These are phyloP conservation scores for Noctilio leporinus DNA, from an alignment of 2,113 vertebrate species.

Conservation along the genomic window DNA sequence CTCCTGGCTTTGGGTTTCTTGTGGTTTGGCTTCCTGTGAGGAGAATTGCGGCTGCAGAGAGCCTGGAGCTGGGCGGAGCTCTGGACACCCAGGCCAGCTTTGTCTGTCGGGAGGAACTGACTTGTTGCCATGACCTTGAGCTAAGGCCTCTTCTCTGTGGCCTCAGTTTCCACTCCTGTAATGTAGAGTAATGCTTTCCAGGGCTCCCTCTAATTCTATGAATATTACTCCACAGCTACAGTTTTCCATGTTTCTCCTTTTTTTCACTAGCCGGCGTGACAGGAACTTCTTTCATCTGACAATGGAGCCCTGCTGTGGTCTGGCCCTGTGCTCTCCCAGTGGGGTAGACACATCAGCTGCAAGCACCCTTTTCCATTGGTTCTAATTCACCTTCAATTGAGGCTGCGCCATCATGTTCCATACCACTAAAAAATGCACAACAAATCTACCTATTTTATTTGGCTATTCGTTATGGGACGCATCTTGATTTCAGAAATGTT, in stretches of 20 bases:
- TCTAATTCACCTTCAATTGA: not conserved
- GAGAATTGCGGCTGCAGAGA: not conserved
- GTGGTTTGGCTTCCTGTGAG: not conserved
- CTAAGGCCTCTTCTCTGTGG: not conserved
- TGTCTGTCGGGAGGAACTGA: not conserved
- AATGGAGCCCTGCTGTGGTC: not conserved
- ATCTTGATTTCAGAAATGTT: not conserved
- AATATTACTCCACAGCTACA: not conserved
- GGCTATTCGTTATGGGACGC: not conserved
- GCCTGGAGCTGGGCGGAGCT: not conserved
- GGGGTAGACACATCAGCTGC: not conserved
- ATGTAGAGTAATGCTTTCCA: rapidly evolving
- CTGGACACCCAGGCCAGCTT: not conserved
- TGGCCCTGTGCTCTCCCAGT: not conserved
- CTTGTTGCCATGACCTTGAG: not conserved
- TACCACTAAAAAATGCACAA: not conserved
- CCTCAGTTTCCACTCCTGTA: not conserved
- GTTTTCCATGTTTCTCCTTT: not conserved
- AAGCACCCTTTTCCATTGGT: not conserved
- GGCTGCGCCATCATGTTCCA: not conserved
- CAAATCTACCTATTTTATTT: not conserved
- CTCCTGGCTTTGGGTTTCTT: not conserved
- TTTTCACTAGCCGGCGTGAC: not conserved
- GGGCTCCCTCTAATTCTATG: too few relatives aligned
- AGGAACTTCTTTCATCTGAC: not conserved